Conservation (phyloP, 2,113 vertebrate genomes). For the Oncorhynchus keta region DNA sequence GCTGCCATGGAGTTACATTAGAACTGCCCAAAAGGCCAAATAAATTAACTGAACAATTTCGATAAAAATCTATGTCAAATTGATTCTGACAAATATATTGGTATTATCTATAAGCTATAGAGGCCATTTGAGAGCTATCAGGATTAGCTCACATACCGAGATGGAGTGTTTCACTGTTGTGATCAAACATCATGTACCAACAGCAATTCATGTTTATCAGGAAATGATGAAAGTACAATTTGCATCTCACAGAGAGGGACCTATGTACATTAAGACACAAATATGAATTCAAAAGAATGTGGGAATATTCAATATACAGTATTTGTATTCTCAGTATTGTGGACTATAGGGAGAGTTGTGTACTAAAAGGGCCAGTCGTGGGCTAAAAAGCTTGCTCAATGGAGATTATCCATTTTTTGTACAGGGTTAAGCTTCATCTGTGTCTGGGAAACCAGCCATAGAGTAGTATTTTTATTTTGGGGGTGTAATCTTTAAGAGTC, state of each 20-base stretch:
- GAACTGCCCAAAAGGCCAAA: too few relatives aligned
- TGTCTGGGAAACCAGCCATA: too few relatives aligned
- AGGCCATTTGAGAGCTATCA: background rate
- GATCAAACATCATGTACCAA: slow-evolving; percentile 84
- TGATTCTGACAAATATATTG: background rate
- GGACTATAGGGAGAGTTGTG: too few relatives aligned
- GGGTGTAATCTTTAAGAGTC: too few relatives aligned
- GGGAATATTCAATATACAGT: background rate
- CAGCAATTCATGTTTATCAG: slow-evolving; percentile 74
- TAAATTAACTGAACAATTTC: background rate
- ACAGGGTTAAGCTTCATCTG: too few relatives aligned
- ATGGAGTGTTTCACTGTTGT: slow-evolving; percentile 84
- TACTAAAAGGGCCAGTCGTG: too few relatives aligned
- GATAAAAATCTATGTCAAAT: background rate
- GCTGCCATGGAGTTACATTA: too few relatives aligned
- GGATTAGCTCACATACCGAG: slow-evolving; percentile 71
- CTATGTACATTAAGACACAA: slow-evolving; percentile 52
- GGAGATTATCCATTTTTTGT: too few relatives aligned
- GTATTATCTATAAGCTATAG: background rate
- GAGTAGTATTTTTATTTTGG: too few relatives aligned
- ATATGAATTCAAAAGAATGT: background rate
- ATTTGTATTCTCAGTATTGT: too few relatives aligned
- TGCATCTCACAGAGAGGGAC: slow-evolving; percentile 80
- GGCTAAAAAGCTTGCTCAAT: too few relatives aligned
- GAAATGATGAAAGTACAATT: slow-evolving; percentile 81